Evolutionary conservation across 2,797 vertebrate genomes (phyloP).

Genomic region (Luscinia luscinia): DNA sequence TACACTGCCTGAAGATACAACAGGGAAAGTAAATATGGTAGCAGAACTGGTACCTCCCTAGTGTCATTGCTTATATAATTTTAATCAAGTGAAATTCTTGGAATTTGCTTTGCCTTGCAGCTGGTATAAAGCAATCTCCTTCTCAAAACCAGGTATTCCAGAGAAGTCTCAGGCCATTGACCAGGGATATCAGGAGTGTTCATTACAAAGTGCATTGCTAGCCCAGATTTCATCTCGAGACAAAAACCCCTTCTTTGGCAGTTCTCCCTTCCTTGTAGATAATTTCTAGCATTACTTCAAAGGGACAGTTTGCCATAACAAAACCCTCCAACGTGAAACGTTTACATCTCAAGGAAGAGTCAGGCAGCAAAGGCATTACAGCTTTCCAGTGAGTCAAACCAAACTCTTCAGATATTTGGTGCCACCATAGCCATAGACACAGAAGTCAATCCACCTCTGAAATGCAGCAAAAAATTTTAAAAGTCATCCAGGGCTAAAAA

Average conservation of each 20-base stretch:
- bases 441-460: background rate
- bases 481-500: background rate
- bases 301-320: background rate
- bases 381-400: background rate
- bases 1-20: background rate
- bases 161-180: background rate
- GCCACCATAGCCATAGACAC: background rate
- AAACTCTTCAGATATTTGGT: background rate
- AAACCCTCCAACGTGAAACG: background rate
- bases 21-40: background rate
- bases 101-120: background rate
- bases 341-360: background rate
- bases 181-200: background rate
- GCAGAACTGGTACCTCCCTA: background rate
- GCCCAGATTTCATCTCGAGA: background rate
- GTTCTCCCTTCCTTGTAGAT: background rate
- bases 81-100: background rate
- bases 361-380: background rate
- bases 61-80: background rate
- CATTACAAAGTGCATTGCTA: background rate
- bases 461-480: background rate
- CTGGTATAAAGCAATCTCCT: background rate
- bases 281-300: background rate
- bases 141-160: background rate
- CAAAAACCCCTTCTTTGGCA: background rate